Evolutionary conservation across 2,797 vertebrate species (phyloP).

Genomic region (Semotilus atromaculatus): DNA sequence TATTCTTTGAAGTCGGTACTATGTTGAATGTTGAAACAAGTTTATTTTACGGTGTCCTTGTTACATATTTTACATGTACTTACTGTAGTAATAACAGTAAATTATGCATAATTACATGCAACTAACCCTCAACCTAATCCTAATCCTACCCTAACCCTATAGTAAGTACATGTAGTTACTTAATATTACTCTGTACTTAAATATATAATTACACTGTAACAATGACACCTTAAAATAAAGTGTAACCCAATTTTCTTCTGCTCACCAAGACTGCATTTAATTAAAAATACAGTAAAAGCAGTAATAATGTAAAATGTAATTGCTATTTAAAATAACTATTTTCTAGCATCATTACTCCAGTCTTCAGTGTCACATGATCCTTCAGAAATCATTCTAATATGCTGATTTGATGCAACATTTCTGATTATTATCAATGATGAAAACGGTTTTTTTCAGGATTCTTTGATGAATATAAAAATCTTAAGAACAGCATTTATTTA

Average conservation of each 20-base stretch:
- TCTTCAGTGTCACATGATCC: neutral
- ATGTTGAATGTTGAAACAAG: neutral
- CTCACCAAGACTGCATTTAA: neutral
- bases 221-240: too few relatives aligned
- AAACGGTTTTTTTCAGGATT: neutral
- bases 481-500: neutral
- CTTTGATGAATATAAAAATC: neutral
- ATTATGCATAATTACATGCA: too few relatives aligned
- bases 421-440: neutral
- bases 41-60: too few relatives aligned
- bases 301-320: neutral
- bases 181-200: too few relatives aligned
- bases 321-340: neutral
- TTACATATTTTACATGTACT: too few relatives aligned
- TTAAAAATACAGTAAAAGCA: neutral
- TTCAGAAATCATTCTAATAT: neutral
- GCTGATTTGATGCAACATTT: neutral
- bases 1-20: neutral
- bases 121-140: too few relatives aligned
- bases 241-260: too few relatives aligned
- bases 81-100: too few relatives aligned
- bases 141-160: too few relatives aligned
- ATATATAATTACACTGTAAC: too few relatives aligned
- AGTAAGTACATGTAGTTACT: too few relatives aligned
- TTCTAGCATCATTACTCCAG: neutral